Percentiles rank a stretch among this genome's conserved stretches.
These are phyloP conservation scores for Drosophila carrolli DNA, from an alignment of 1,140 invertebrate genomes.

Conservation along the genomic window DNA sequence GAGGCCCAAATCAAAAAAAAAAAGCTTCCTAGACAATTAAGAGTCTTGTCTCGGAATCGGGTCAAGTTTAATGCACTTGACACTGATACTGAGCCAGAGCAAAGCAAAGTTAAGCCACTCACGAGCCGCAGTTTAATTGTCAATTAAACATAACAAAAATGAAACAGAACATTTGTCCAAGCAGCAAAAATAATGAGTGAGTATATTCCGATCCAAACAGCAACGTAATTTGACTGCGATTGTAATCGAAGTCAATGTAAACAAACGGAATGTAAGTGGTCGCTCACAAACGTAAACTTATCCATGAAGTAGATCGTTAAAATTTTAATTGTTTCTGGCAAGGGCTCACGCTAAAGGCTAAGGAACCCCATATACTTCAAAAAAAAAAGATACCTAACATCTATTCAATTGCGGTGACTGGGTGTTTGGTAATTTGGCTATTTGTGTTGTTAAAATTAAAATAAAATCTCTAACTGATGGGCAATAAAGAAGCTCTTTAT, in stretches of 20 bases:
- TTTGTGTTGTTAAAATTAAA: too few species aligned
- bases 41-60: conserved; percentile 44
- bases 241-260: conserved; percentile 37
- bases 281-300: neutral
- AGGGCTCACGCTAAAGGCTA: neutral
- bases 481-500: too few species aligned
- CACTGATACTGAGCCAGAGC: conserved; percentile 44
- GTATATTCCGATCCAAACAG: conserved; percentile 8
- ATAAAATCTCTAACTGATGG: too few species aligned
- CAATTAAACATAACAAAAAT: neutral
- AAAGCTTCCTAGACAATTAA: conserved; percentile 46
- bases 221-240: conserved; percentile 3
- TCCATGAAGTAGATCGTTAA: conserved; percentile 1
- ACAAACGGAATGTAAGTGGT: conserved; percentile 41
- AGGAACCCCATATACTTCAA: too few species aligned
- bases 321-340: conserved; percentile 20
- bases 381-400: too few species aligned
- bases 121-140: conserved; percentile 15
- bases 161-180: conserved; percentile 48
- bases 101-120: neutral
- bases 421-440: too few species aligned
- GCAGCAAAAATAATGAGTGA: conserved; percentile 11
- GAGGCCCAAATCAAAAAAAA: conserved; percentile 7
- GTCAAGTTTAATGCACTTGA: conserved; percentile 67
- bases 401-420: too few species aligned